Evolutionary conservation across 2,888 invertebrate genomes (phyloP).

Genomic region (Tortrix viridana): DNA sequence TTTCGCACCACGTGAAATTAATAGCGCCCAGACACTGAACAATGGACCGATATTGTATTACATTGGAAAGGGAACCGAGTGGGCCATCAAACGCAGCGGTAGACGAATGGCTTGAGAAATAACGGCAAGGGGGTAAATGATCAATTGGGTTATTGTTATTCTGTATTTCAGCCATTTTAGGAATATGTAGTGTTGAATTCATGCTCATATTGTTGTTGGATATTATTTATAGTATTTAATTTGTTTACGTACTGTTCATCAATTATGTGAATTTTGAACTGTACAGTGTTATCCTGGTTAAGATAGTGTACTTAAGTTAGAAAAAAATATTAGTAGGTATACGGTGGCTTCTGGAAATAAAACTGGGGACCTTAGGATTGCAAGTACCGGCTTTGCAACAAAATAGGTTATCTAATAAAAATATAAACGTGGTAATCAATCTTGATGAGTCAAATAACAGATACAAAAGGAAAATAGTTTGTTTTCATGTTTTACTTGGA

Average conservation of each 20-base stretch:
- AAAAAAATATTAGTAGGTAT: too few relatives aligned
- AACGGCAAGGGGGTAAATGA: background rate
- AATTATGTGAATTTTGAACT: too few relatives aligned
- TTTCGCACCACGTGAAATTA: constrained; percentile 55
- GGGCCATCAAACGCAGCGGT: constrained; percentile 43
- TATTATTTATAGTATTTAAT: too few relatives aligned
- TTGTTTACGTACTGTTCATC: too few relatives aligned
- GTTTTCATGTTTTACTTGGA: constrained; percentile 15
- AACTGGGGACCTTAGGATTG: background rate
- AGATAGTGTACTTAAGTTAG: too few relatives aligned
- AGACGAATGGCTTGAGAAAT: constrained; percentile 20
- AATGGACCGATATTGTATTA: constrained; percentile 27
- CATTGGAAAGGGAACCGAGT: constrained; percentile 26
- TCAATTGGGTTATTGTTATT: background rate
- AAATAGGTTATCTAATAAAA: constrained; percentile 1
- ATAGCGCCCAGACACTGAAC: constrained; percentile 54
- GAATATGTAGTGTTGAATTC: too few relatives aligned
- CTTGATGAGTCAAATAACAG: constrained; percentile 24
- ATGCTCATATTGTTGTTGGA: too few relatives aligned
- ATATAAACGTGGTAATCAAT: constrained; percentile 21
- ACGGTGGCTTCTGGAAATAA: too few relatives aligned
- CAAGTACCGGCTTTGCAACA: constrained; percentile 3
- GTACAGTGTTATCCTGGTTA: too few relatives aligned
- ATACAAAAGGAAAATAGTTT: constrained; percentile 25
- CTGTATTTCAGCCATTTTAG: too few relatives aligned